phyloP scores from a whole-genome alignment of 2,797 vertebrate species.

The Leucoraja ocellata region DNA sequence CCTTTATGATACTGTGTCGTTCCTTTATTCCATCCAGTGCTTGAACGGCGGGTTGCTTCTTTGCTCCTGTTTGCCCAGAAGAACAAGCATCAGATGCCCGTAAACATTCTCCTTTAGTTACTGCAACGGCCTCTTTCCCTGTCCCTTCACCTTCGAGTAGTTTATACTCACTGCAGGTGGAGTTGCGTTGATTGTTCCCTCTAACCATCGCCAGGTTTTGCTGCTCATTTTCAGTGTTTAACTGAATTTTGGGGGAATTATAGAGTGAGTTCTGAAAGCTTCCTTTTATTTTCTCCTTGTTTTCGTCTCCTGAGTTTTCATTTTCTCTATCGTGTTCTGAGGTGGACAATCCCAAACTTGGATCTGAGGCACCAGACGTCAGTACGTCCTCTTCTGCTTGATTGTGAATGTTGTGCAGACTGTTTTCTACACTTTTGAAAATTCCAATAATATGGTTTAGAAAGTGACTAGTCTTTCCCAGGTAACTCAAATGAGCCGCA shows the following conservation, averaged over 20 bases:
- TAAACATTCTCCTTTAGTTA: background rate
- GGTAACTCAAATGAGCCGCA: slow-evolving; percentile 45
- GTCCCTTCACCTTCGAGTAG: background rate
- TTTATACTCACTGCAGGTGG: background rate
- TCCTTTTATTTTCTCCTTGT: slow-evolving; percentile 40
- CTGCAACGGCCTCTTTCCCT: background rate
- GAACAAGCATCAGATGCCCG: background rate
- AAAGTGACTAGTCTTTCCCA: slow-evolving; percentile 49
- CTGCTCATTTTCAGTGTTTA: slow-evolving; percentile 30
- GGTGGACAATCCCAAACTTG: background rate
- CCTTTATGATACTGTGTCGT: background rate
- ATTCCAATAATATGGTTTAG: slow-evolving; percentile 47
- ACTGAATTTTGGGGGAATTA: slow-evolving; percentile 41
- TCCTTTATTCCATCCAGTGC: background rate
- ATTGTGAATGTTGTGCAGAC: slow-evolving; percentile 44
- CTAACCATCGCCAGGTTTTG: slow-evolving; percentile 41
- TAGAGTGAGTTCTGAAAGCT: slow-evolving; percentile 42
- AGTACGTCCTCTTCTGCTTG: background rate
- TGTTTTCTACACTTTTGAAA: slow-evolving; percentile 51
- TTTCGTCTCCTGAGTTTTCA: slow-evolving; percentile 17
- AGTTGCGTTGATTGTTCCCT: slow-evolving; percentile 7
- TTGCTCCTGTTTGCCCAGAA: background rate
- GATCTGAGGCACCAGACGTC: no score
- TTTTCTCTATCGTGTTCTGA: background rate
- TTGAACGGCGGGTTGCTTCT: background rate